Evolutionary conservation across 2,113 vertebrate species (phyloP).

Genomic region (Symphodus melops): DNA sequence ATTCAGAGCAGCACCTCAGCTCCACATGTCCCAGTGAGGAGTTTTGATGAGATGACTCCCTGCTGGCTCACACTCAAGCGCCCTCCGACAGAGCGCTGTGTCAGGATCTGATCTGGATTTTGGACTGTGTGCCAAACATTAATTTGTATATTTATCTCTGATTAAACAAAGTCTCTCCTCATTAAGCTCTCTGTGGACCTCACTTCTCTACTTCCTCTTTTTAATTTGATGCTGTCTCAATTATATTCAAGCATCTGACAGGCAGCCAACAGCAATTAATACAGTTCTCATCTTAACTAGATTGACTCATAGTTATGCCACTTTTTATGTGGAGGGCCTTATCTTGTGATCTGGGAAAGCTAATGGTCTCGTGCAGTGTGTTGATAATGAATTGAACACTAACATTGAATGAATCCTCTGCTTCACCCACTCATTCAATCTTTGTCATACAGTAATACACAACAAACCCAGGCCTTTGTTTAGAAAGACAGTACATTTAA

Average conservation of each 20-base stretch:
- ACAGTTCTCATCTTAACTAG: conserved; percentile 37
- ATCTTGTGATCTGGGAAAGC: conserved; percentile 64
- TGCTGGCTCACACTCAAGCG: conserved; percentile 19
- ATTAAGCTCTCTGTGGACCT: not conserved
- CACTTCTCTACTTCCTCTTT: conserved; percentile 1
- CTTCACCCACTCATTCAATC: conserved; percentile 1
- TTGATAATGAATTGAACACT: conserved; percentile 20
- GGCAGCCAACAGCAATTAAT: conserved; percentile 53
- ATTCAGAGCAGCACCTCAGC: not conserved
- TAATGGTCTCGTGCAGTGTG: conserved; percentile 53
- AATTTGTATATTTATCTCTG: not conserved
- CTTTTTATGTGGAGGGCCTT: conserved; percentile 44
- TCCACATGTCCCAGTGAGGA: conserved; percentile 8
- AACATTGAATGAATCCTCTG: too few species aligned
- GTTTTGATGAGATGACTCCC: conserved; percentile 28
- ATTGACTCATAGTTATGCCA: conserved; percentile 65
- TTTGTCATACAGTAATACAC: not conserved
- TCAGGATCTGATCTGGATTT: conserved; percentile 9
- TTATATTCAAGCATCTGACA: conserved; percentile 46
- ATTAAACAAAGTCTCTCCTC: not conserved
- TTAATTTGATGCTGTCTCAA: conserved; percentile 27
- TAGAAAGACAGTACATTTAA: too few species aligned
- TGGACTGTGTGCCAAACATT: not conserved
- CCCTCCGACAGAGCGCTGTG: conserved; percentile 11
- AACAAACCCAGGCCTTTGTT: conserved; percentile 6